Conservation (phyloP, 2,888 invertebrate species). For the Thymelicus sylvestris region DNA sequence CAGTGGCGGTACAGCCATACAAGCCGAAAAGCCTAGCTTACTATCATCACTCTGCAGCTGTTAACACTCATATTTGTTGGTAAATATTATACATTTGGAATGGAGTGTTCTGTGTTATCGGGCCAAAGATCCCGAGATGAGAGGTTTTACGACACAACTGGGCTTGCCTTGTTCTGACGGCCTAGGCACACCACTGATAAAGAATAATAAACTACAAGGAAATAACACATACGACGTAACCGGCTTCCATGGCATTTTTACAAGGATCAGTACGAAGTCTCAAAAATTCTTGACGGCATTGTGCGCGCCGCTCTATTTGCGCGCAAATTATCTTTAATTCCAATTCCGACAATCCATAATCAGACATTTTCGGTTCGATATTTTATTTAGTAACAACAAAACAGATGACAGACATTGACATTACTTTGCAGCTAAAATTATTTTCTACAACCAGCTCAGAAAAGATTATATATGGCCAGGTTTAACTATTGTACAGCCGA, state of each 20-base stretch:
- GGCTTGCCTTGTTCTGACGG: too few species aligned
- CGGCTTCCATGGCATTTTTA: constrained; percentile 86
- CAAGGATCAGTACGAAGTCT: constrained; percentile 88
- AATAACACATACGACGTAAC: constrained; percentile 77
- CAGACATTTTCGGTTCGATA: constrained; percentile 47
- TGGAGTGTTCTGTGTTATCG: too few species aligned
- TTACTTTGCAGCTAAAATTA: not conserved
- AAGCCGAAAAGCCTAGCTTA: too few species aligned
- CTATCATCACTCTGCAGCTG: too few species aligned
- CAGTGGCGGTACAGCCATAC: too few species aligned
- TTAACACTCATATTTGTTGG: too few species aligned
- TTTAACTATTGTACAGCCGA: constrained; percentile 26
- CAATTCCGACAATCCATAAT: constrained; percentile 78
- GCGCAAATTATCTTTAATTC: constrained; percentile 82
- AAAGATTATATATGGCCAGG: constrained; percentile 23
- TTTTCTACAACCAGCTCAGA: not conserved
- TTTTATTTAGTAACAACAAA: constrained; percentile 1
- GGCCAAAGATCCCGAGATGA: too few species aligned
- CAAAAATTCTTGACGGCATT: constrained; percentile 87
- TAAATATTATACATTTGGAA: too few species aligned
- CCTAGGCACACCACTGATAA: too few species aligned
- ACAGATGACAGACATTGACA: constrained; percentile 24
- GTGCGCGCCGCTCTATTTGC: constrained; percentile 84
- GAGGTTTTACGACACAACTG: too few species aligned
- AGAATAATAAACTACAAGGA: too few species aligned